Conservation (phyloP, 2,888 invertebrate species). For the Bombyx huttoni region DNA sequence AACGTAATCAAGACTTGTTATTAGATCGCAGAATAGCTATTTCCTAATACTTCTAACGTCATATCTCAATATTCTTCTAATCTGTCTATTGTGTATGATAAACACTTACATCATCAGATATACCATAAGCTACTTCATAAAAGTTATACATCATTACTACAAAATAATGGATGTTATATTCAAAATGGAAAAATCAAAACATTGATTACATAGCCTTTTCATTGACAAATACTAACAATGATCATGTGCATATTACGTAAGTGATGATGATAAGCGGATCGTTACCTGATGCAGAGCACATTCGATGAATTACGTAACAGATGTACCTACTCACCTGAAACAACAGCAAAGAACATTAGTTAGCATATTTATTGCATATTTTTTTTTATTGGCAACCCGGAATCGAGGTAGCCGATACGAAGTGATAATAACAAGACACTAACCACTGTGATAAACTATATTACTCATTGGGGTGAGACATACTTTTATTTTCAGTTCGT, state of each 20-base stretch:
- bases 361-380: conserved; percentile 20
- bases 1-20: too few relatives aligned
- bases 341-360: conserved; percentile 29
- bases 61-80: too few relatives aligned
- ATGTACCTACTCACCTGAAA: conserved; percentile 30
- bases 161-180: neutral
- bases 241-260: conserved; percentile 7
- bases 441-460: neutral
- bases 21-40: too few relatives aligned
- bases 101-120: too few relatives aligned
- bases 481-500: neutral
- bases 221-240: conserved; percentile 1
- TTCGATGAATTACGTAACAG: conserved; percentile 30
- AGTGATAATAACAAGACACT: neutral
- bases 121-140: too few relatives aligned
- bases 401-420: conserved; percentile 1
- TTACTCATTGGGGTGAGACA: neutral
- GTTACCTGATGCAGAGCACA: conserved; percentile 21
- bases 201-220: neutral
- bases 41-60: too few relatives aligned
- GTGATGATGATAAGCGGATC: conserved; percentile 7
- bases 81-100: too few relatives aligned
- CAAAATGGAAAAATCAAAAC: neutral
- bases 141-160: neutral
- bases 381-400: conserved; percentile 23